Evolutionary conservation across 2,797 vertebrate genomes (phyloP).

Genomic region (Esox masquinongy): DNA sequence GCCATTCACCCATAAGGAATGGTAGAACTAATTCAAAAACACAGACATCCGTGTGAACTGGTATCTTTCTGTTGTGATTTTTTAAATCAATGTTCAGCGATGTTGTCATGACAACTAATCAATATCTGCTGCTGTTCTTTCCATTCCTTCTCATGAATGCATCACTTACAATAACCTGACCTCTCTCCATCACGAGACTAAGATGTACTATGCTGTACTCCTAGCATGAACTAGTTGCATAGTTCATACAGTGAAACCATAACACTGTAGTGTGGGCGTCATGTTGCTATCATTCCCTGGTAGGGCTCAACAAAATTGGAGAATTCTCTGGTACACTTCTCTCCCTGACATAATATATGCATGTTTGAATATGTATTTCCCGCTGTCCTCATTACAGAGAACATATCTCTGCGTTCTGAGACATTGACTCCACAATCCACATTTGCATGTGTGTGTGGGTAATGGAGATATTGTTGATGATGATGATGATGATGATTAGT

Average conservation of each 20-base stretch:
- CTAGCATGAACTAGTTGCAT: too few species aligned
- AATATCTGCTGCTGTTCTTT: background rate
- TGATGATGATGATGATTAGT: constrained; percentile 62
- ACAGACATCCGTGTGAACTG: background rate
- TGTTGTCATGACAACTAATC: background rate
- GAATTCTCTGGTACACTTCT: constrained; percentile 5
- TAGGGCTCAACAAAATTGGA: constrained; percentile 6
- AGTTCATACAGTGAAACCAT: background rate
- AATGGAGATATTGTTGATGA: constrained; percentile 51
- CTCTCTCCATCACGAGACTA: background rate
- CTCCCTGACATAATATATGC: constrained; percentile 30
- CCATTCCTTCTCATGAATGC: background rate
- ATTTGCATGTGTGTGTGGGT: constrained; percentile 21
- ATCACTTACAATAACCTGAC: background rate
- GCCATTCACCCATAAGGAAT: background rate
- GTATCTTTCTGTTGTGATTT: background rate
- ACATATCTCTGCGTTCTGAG: constrained; percentile 48
- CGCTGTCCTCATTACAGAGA: constrained; percentile 54
- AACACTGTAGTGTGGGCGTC: background rate
- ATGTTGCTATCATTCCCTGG: background rate
- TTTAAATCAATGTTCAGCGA: background rate
- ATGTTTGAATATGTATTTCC: constrained; percentile 40
- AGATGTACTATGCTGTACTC: background rate
- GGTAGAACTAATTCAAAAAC: background rate
- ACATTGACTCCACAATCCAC: constrained; percentile 21